Evolutionary conservation across 2,797 vertebrate genomes (phyloP).

Genomic region (Prionace glauca): DNA sequence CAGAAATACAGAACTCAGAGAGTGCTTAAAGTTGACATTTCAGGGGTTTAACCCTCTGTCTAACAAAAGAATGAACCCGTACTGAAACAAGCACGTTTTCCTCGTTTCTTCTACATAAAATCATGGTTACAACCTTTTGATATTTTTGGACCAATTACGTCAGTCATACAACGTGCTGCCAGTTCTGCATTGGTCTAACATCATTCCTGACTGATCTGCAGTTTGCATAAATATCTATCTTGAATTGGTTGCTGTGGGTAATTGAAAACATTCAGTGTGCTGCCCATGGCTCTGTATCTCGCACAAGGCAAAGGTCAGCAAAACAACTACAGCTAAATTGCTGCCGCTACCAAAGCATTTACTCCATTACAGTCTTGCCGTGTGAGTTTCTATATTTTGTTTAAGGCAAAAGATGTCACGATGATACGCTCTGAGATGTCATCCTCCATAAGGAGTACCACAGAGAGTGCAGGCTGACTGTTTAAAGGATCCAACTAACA

Average conservation of each 20-base stretch:
- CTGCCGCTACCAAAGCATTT: neutral
- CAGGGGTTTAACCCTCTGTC: slow-evolving; percentile 27
- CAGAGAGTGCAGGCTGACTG: neutral
- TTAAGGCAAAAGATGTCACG: neutral
- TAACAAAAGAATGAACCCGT: neutral
- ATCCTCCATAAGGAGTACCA: neutral
- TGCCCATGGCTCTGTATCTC: neutral
- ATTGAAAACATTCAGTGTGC: neutral
- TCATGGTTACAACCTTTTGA: neutral
- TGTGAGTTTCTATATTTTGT: neutral
- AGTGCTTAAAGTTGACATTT: slow-evolving; percentile 14
- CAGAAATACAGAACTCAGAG: slow-evolving; percentile 14
- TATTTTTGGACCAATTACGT: neutral
- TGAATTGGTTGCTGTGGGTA: neutral
- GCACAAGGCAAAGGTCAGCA: neutral
- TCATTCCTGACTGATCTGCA: neutral
- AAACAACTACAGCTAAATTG: neutral
- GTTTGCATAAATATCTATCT: neutral
- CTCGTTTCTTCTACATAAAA: neutral
- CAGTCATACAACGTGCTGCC: no score
- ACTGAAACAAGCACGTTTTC: neutral
- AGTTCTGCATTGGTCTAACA: neutral
- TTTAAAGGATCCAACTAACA: neutral
- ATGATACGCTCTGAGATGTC: neutral
- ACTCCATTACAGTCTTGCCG: neutral